These are phyloP conservation scores for Gobio occitaniae DNA, from an alignment of 2,797 vertebrate species.

Conservation along the genomic window DNA sequence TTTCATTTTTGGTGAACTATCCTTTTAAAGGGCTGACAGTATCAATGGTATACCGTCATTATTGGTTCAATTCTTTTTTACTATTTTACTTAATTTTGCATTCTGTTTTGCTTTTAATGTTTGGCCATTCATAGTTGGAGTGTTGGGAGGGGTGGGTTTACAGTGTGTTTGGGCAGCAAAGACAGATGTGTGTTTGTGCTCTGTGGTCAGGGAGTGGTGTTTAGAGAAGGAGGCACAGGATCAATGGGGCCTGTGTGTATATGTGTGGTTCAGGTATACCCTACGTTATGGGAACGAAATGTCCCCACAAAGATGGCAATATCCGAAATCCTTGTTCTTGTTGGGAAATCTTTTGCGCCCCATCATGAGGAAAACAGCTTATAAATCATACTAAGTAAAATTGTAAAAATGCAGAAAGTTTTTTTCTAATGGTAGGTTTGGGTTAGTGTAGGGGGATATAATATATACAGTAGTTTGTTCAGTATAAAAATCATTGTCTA, in stretches of 20 bases:
- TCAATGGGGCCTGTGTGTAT: conserved; percentile 49
- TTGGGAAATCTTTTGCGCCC: neutral
- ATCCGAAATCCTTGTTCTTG: neutral
- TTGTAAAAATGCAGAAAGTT: neutral
- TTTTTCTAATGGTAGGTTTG: neutral
- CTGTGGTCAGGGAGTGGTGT: conserved; percentile 40
- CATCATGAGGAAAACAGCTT: neutral
- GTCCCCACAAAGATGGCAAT: neutral
- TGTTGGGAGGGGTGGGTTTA: neutral
- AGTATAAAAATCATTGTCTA: neutral
- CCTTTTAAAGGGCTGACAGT: no score
- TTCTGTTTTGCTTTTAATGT: neutral
- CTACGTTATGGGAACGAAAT: neutral
- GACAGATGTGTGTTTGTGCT: conserved; percentile 49
- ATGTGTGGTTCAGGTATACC: neutral
- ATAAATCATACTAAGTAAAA: neutral
- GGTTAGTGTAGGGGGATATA: neutral
- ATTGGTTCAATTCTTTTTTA: neutral
- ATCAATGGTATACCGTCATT: neutral
- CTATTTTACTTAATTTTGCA: neutral
- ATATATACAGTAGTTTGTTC: neutral
- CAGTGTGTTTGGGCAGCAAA: conserved; percentile 10
- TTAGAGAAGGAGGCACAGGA: conserved; percentile 12
- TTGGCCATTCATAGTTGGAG: conserved; percentile 24
- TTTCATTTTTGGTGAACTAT: no score